Percentiles rank a stretch among this genome's conserved stretches.
Conservation (phyloP, 2,888 invertebrate genomes). For the Gari tellinella region DNA sequence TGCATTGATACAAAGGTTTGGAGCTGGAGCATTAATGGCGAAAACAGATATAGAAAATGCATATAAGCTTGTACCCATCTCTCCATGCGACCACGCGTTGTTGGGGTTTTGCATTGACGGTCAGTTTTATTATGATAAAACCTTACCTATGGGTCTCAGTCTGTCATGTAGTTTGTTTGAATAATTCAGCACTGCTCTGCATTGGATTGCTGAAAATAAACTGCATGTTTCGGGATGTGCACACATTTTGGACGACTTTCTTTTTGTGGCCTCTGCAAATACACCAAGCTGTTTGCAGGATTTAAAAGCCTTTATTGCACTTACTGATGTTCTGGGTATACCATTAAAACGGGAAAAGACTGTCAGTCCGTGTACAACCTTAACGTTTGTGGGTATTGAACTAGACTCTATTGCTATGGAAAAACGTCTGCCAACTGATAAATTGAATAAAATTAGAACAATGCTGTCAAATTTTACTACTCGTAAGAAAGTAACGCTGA, state of each 20-base stretch:
- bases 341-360: constrained; percentile 40
- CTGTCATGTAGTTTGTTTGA: constrained; percentile 15
- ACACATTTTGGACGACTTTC: not conserved
- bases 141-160: constrained; percentile 19
- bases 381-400: constrained; percentile 40
- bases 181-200: constrained; percentile 7
- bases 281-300: not conserved
- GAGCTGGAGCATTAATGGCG: constrained; percentile 1
- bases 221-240: not conserved
- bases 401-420: constrained; percentile 40
- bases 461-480: no score
- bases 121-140: constrained; percentile 16
- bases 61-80: constrained; percentile 13
- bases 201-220: constrained; percentile 7
- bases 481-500: constrained; percentile 14
- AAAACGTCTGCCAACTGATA: constrained; percentile 31
- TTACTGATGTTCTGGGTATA: constrained; percentile 21
- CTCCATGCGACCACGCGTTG: constrained; percentile 16
- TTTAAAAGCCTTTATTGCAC: not conserved
- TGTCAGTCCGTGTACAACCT: not conserved
- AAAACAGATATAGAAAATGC: constrained; percentile 19
- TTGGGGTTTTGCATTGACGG: constrained; percentile 13
- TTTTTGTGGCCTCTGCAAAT: not conserved
- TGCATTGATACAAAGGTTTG: constrained; percentile 7
- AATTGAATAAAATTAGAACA: not conserved